phyloP scores from a whole-genome alignment of 2,888 invertebrate genomes.

The Blastobasis adustella region DNA sequence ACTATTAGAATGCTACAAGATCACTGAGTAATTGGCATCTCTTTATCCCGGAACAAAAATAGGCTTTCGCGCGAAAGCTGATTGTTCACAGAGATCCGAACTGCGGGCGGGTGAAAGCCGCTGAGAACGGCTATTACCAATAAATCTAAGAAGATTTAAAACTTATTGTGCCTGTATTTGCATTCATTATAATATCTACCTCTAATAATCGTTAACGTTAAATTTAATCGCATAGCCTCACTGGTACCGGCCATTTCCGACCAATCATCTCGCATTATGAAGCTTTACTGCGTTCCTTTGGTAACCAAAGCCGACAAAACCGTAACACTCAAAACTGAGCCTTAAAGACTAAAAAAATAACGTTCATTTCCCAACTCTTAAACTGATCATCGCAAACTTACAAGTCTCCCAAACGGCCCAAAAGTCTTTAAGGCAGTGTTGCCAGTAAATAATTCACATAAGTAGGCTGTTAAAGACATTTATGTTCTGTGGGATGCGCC shows the following conservation, averaged over 20 bases:
- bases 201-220: conserved; percentile 34
- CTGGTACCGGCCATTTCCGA: conserved; percentile 20
- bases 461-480: conserved; percentile 20
- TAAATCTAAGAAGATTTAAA: too few species aligned
- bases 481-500: conserved; percentile 22
- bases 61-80: too few species aligned
- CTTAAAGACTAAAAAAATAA: conserved; percentile 17
- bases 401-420: conserved; percentile 16
- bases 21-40: too few species aligned
- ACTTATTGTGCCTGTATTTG: conserved; percentile 22
- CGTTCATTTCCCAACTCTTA: conserved; percentile 10
- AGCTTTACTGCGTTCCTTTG: conserved; percentile 34
- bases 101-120: too few species aligned
- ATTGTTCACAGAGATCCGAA: too few species aligned
- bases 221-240: conserved; percentile 30
- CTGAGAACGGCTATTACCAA: too few species aligned
- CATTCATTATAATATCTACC: conserved; percentile 36
- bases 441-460: conserved; percentile 25
- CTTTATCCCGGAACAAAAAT: too few species aligned
- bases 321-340: conserved; percentile 18
- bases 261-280: conserved; percentile 29
- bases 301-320: conserved; percentile 16
- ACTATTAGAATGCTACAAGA: too few species aligned
- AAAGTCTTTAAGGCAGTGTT: conserved; percentile 17
- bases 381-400: conserved; percentile 21